Base-by-base conservation (phyloP, 1,140 invertebrate species). In the Dendroctonus ponderosae region DNA sequence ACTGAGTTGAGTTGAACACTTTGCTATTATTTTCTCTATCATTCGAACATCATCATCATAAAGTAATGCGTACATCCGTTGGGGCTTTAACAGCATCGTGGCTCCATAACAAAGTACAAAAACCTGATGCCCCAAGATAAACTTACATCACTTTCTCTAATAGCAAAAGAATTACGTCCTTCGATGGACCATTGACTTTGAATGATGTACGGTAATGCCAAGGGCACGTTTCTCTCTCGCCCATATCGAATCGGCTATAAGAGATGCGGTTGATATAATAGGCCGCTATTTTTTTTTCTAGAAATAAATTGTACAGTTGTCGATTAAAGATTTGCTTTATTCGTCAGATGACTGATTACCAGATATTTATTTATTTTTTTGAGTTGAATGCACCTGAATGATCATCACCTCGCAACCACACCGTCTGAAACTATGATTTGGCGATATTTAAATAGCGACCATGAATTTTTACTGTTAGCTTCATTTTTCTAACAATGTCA, bases 171-270 rank as follows among this genome's bases (percentile, higher is more conserved):
- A 51, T 62, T 63, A 46, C 61, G 61, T 53, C 61, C 61, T 63
- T 63, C 61, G 61, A 52, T 63, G 51, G 61, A 63, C 50, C 61
- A 63, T 63, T 63, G 61, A 63, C 61, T 63, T 44, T 53, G 51
- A 53, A 54, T 43, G 61, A 63, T 54, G 61, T 49, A 62, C 37
- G 42, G 37, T 63, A 63, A 63, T n/a, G 51, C 51, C 61, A 63
- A 63, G 61, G 51, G 61, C 61, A 53, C 41, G 61, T 54, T 54
- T 54, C 50, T 11, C 43, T 59, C 59, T 62, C 48, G 48, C 59
- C 59, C 44, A 52, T 52, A 52, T 62, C 59, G 48, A 62, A 62
- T 62, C 59, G 59, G 38, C 44, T 62, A 58, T 41, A 42, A 51
- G 48, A 15, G 48, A 61, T 41, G 59, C 38, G 59, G n/a, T 39